Evolutionary conservation across 2,888 invertebrate genomes (phyloP).

Genomic region (Anoncus sp.): DNA sequence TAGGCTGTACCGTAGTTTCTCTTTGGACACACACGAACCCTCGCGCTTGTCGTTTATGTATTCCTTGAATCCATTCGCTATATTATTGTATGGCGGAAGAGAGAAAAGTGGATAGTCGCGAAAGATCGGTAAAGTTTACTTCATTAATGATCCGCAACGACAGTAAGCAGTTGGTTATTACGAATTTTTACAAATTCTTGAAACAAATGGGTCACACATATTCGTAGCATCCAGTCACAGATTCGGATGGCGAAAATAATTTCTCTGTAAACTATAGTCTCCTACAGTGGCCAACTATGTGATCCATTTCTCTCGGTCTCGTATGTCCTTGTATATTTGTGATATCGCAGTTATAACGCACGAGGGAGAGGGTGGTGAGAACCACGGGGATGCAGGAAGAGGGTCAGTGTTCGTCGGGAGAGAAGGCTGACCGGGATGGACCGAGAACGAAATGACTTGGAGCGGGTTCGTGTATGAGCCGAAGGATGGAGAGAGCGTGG

Average conservation of each 20-base stretch:
- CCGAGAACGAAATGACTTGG: slow-evolving; percentile 60
- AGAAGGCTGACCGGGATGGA: slow-evolving; percentile 45
- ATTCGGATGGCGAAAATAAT: background rate
- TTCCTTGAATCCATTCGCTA: slow-evolving; percentile 47
- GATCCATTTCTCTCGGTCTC: slow-evolving; percentile 6
- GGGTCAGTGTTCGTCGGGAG: slow-evolving; percentile 62
- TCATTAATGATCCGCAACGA: no score
- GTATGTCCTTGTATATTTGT: slow-evolving; percentile 10
- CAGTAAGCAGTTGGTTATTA: no score
- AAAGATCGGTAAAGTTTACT: slow-evolving; percentile 7
- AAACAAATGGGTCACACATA: no score
- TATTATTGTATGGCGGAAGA: background rate
- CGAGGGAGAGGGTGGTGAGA: slow-evolving; percentile 12
- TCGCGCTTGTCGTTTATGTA: slow-evolving; percentile 23
- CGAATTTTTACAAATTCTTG: no score
- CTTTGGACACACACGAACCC: slow-evolving; percentile 44
- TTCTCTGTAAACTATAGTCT: background rate
- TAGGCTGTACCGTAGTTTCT: slow-evolving; percentile 54
- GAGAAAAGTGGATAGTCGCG: slow-evolving; percentile 9
- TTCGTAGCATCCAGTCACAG: background rate
- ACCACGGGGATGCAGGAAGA: slow-evolving; percentile 28
- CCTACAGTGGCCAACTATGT: background rate
- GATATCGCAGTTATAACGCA: slow-evolving; percentile 17
- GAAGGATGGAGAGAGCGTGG: slow-evolving; percentile 77
- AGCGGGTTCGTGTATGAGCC: slow-evolving; percentile 73